Base-by-base conservation (phyloP, 2,797 vertebrate genomes). In the Nyctibius grandis region DNA sequence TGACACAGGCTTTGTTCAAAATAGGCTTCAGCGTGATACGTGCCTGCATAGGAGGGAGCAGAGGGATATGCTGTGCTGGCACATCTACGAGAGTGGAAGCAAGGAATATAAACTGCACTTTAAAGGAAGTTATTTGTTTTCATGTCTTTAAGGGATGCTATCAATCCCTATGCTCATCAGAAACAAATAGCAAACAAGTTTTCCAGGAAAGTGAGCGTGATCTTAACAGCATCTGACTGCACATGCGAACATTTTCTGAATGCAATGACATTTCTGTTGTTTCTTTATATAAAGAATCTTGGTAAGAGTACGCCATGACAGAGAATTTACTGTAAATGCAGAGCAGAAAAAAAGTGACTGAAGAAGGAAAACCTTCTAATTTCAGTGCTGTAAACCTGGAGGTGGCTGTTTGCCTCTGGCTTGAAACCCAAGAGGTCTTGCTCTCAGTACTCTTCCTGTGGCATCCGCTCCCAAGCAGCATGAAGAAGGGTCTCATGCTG, bases 371-470 rank as follows among this genome's bases (percentile, higher is more conserved):
- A 13, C 12, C 5, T 5, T 47, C 44, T 77, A 6, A 34, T 64
- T 85, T 51, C 40, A 64, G 28, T 34, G 45, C 9, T 0, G 2
- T 79, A 61, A 96, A 44, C 18, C 15, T 12, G 19, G 38, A 78
- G 15, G 34, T 44, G 15, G 15, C 31, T 90, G 70, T 40, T 82
- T 4, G 3, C n/a, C 77, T 68, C 25, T 0, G 0, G 40, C 45
- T 42, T 57, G 53, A 84, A 91, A 74, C 34, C n/a, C 21, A 29
- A 23, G 56, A 59, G 40, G 45, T 26, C 72, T 63, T 60, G 26
- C 48, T 29, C 6, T 69, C 11, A 0, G 11, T 60, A 9, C 12
- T 68, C 11, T 45, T 63, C 51, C 42, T 0, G 0, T 48, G 69
- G 44, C 48, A 73, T 78, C 47, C 36, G 40, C 68, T 89, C 73